phyloP scores from a whole-genome alignment of 2,888 invertebrate genomes.

The Scaptomyza cyrtandrae region DNA sequence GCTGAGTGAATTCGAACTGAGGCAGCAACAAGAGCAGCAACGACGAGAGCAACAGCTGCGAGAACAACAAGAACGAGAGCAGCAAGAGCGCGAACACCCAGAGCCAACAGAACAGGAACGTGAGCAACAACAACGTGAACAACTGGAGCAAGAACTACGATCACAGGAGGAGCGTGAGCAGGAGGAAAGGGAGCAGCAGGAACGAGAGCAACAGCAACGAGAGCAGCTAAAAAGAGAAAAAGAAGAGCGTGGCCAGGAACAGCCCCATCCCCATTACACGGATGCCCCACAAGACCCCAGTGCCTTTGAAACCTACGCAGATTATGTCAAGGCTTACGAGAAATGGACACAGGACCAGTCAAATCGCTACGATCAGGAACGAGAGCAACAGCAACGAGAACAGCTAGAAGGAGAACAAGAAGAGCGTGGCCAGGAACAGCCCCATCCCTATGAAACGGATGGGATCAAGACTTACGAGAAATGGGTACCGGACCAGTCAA shows the following conservation, averaged over 20 bases:
- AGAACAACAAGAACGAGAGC: slow-evolving; percentile 32
- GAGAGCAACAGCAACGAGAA: slow-evolving; percentile 4
- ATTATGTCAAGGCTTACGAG: slow-evolving; percentile 38
- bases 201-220: slow-evolving; percentile 42
- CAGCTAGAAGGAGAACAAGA: slow-evolving; percentile 15
- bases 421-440: slow-evolving; percentile 7
- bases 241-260: slow-evolving; percentile 10
- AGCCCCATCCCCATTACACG: slow-evolving; percentile 1
- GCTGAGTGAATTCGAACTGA: neutral
- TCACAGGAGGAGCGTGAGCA: slow-evolving; percentile 33
- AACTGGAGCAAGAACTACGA: slow-evolving; percentile 16
- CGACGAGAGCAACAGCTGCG: slow-evolving; percentile 20
- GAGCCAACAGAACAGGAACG: slow-evolving; percentile 9
- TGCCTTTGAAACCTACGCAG: slow-evolving; percentile 47
- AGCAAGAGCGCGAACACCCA: slow-evolving; percentile 17
- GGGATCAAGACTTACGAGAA: slow-evolving; percentile 36
- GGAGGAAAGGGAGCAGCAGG: slow-evolving; percentile 33
- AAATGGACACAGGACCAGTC: slow-evolving; percentile 23
- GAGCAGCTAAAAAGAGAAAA: slow-evolving; percentile 39
- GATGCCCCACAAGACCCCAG: slow-evolving; percentile 7
- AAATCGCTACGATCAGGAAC: slow-evolving; percentile 18
- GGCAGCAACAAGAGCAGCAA: slow-evolving; percentile 22
- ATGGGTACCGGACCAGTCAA: slow-evolving; percentile 22
- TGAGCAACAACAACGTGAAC: slow-evolving; percentile 7
- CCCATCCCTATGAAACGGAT: slow-evolving; percentile 3